Percentiles rank a stretch among this genome's conserved stretches.
Evolutionary conservation across 64 coral and sea anemone species (phyloP).

Genomic region (Dendrophyllia cribrosa): DNA sequence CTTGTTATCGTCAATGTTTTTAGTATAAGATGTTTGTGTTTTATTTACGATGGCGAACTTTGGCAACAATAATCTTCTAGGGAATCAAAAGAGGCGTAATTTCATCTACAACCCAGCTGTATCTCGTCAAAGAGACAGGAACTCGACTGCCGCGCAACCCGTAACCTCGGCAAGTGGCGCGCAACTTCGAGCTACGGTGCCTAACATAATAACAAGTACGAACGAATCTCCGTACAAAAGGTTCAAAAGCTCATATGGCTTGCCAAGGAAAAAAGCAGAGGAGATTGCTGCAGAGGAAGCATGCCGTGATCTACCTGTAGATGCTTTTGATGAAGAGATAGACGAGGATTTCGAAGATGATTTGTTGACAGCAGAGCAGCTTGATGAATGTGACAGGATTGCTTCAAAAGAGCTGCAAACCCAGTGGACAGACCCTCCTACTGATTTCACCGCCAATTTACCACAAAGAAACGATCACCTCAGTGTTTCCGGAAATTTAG

Average conservation of each 20-base stretch:
- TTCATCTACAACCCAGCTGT: slow-evolving; percentile 80
- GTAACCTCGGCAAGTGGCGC: not conserved
- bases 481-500: not conserved
- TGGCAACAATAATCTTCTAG: slow-evolving; percentile 56
- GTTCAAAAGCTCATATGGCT: slow-evolving; percentile 56
- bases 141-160: not conserved
- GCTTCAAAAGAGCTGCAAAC: slow-evolving; percentile 54
- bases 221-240: slow-evolving; percentile 65
- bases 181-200: not conserved
- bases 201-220: not conserved
- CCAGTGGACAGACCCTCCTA: not conserved
- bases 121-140: not conserved
- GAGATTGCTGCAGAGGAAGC: slow-evolving; percentile 56
- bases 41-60: slow-evolving; percentile 60
- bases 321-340: slow-evolving; percentile 90
- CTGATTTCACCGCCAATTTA: not conserved
- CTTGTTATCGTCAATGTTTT: not conserved
- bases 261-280: slow-evolving; percentile 3
- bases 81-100: slow-evolving; percentile 65
- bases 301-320: slow-evolving; percentile 70
- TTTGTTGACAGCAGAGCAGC: slow-evolving; percentile 77
- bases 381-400: slow-evolving; percentile 65
- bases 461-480: not conserved
- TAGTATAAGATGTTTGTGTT: not conserved
- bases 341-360: slow-evolving; percentile 82